A percentile compares a stretch with the other conserved stretches of the same genome.
Conservation (phyloP, 2,113 vertebrate genomes). For the Dipodomys ordii region DNA sequence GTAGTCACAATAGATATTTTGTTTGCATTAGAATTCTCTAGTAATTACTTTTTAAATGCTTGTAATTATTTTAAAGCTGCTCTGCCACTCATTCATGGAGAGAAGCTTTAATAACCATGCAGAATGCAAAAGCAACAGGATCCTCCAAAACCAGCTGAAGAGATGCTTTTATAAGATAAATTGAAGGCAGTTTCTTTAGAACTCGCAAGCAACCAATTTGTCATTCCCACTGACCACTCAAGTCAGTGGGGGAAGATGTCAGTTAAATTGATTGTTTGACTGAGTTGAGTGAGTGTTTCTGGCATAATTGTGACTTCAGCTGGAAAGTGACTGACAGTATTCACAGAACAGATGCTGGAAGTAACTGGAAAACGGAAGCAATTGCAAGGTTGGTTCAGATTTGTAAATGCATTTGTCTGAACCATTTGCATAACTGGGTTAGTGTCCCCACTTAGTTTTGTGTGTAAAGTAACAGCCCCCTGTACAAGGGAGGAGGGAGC, state of each 20-base stretch:
- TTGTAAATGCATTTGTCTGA: neutral
- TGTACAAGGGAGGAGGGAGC: neutral
- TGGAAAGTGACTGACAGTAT: constrained; percentile 26
- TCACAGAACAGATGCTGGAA: neutral
- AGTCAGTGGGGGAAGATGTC: neutral
- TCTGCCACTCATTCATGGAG: constrained; percentile 24
- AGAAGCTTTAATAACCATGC: constrained; percentile 40
- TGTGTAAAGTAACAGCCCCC: neutral
- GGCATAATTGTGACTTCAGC: constrained; percentile 43
- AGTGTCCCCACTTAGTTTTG: neutral
- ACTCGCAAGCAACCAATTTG: constrained; percentile 41
- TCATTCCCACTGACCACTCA: constrained; percentile 43
- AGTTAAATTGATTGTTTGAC: constrained; percentile 52
- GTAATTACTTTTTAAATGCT: constrained; percentile 69
- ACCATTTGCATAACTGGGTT: neutral
- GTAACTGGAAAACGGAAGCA: neutral
- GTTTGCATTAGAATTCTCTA: constrained; percentile 53
- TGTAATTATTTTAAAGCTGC: constrained; percentile 72
- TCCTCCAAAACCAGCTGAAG: neutral
- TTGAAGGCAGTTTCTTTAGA: constrained; percentile 20
- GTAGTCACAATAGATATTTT: constrained; percentile 57
- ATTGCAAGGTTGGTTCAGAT: neutral
- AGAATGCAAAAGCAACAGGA: neutral
- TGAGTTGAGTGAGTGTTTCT: constrained; percentile 22
- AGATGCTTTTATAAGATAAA: constrained; percentile 49